These are phyloP conservation scores for Marmota flaviventris DNA, from an alignment of 2,113 vertebrate species.

Conservation along the genomic window DNA sequence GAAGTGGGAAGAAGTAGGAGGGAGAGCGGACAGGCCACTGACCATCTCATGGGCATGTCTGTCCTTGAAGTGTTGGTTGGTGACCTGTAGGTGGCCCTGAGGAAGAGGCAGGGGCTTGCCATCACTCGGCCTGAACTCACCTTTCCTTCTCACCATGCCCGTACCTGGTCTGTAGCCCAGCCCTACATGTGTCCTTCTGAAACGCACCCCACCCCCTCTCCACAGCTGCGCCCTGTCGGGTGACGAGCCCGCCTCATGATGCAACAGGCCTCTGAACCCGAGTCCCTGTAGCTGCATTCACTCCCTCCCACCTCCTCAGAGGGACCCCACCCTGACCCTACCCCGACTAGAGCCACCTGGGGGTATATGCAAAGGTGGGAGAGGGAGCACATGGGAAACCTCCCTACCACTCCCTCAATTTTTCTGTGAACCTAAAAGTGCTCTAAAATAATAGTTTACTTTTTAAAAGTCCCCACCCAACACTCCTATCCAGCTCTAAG, in stretches of 20 bases:
- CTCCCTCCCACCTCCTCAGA: neutral
- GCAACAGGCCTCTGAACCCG: neutral
- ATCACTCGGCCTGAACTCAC: neutral
- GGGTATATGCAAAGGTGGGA: too few relatives aligned
- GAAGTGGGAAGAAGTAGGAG: too few relatives aligned
- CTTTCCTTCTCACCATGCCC: neutral
- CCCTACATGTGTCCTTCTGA: neutral
- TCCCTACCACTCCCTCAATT: neutral
- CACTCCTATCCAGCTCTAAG: neutral
- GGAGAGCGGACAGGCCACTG: neutral
- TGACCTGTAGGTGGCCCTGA: neutral
- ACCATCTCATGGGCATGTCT: neutral
- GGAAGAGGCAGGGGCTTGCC: neutral
- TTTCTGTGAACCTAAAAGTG: neutral
- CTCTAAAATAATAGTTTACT: neutral
- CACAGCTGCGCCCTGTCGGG: rapidly evolving
- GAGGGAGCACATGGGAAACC: too few relatives aligned
- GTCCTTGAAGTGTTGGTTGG: neutral
- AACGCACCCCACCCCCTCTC: neutral
- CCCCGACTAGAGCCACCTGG: neutral
- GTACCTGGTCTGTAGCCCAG: neutral
- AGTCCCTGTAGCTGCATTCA: neutral
- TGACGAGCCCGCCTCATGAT: too few relatives aligned
- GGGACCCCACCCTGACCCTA: rapidly evolving
- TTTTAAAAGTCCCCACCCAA: neutral